A percentile compares a stretch with the other conserved stretches of the same genome.
phyloP scores from a whole-genome alignment of 2,113 vertebrate genomes.

The Paradoxurus hermaphroditus region DNA sequence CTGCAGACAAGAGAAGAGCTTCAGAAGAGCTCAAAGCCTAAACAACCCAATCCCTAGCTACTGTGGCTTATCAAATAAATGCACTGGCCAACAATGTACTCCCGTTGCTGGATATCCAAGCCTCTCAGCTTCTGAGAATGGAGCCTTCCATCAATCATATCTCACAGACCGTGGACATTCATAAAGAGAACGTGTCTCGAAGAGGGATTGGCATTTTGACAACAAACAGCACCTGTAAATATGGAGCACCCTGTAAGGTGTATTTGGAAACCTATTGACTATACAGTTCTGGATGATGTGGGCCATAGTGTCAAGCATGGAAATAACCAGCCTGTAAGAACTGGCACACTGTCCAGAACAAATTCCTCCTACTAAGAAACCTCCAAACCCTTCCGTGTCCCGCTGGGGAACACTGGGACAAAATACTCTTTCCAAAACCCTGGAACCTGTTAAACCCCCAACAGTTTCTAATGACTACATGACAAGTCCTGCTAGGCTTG shows the following conservation, averaged over 20 bases:
- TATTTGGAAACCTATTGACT: slow-evolving; percentile 99
- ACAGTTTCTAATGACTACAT: slow-evolving; percentile 99
- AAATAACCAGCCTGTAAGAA: slow-evolving; percentile 95
- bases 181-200: slow-evolving; percentile 99
- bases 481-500: slow-evolving; percentile 96
- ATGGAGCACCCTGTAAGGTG: slow-evolving; percentile 98
- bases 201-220: slow-evolving; percentile 99
- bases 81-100: slow-evolving; percentile 99
- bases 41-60: slow-evolving; percentile 98
- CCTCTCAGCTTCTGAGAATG: slow-evolving; percentile 98
- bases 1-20: slow-evolving; percentile 98
- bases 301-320: slow-evolving; percentile 99
- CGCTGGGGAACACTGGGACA: slow-evolving; percentile 96
- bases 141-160: slow-evolving; percentile 99
- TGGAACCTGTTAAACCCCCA: slow-evolving; percentile 98
- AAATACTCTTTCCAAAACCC: slow-evolving; percentile 96
- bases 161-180: slow-evolving; percentile 99
- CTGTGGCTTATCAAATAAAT: slow-evolving; percentile 99
- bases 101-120: slow-evolving; percentile 97
- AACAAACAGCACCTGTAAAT: slow-evolving; percentile 96
- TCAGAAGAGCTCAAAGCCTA: slow-evolving; percentile 99
- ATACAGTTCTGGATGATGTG: slow-evolving; percentile 96
- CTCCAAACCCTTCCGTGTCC: slow-evolving; percentile 96
- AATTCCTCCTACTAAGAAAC: slow-evolving; percentile 98
- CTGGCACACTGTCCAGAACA: slow-evolving; percentile 97